Conservation (phyloP, 2,888 invertebrate species). For the Mesorhabditis sp. region DNA sequence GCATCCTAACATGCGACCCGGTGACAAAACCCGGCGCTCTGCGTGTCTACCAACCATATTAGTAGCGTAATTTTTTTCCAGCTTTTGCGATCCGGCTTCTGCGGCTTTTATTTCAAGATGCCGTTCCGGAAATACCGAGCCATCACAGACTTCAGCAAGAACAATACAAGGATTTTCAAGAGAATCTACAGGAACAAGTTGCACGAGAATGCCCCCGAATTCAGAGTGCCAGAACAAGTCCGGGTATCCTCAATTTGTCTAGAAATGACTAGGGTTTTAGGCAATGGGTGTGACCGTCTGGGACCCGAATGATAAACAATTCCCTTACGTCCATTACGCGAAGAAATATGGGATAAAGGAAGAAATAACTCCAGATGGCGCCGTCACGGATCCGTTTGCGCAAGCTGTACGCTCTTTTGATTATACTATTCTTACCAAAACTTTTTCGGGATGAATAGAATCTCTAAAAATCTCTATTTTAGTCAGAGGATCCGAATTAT, state of each 20-base stretch:
- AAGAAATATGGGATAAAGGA: constrained; percentile 15
- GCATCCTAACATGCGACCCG: too few species aligned
- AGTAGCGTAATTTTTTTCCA: not conserved
- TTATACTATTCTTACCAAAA: constrained; percentile 2
- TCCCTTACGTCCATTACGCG: constrained; percentile 8
- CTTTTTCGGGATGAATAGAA: constrained; percentile 9
- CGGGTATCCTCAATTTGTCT: not conserved
- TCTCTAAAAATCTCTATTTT: constrained; percentile 12
- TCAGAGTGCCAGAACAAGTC: constrained; percentile 29
- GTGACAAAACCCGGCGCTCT: too few species aligned
- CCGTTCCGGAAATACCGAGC: constrained; percentile 47
- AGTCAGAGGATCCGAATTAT: constrained; percentile 42
- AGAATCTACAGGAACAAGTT: constrained; percentile 37
- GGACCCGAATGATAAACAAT: constrained; percentile 36
- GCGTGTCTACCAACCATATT: too few species aligned
- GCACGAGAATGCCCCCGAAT: constrained; percentile 43
- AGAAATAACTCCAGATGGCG: constrained; percentile 19
- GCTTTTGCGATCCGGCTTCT: not conserved
- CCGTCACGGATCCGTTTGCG: constrained; percentile 22
- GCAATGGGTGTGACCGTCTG: constrained; percentile 36
- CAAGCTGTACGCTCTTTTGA: constrained; percentile 15
- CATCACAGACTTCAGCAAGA: constrained; percentile 45
- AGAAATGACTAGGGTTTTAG: constrained; percentile 7
- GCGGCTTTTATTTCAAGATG: constrained; percentile 22
- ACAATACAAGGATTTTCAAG: constrained; percentile 52